Conservation (phyloP, 2,797 vertebrate species). For the Eulemur mongoz region DNA sequence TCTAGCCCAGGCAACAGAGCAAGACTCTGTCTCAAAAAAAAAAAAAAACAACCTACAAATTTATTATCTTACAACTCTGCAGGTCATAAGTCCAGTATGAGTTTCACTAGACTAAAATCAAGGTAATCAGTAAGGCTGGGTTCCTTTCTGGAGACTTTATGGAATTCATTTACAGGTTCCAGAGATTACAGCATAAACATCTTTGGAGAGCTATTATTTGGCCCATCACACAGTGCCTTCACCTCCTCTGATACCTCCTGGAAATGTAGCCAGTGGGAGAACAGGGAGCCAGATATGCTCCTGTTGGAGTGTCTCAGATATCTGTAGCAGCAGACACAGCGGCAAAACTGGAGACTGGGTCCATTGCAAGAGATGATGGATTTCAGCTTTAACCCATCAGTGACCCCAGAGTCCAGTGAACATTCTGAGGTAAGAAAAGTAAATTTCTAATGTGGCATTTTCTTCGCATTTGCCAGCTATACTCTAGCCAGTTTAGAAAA, state of each 20-base stretch:
- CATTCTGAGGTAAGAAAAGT: neutral
- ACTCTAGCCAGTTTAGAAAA: neutral
- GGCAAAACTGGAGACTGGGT: neutral
- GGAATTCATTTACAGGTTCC: neutral
- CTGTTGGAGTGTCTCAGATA: neutral
- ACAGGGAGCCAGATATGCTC: neutral
- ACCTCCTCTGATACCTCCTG: neutral
- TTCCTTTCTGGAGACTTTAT: neutral
- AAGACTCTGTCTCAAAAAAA: no score
- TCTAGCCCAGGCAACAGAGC: no score
- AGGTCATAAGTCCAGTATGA: neutral
- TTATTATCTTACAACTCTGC: neutral
- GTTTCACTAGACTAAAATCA: neutral
- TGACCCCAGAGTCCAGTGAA: neutral
- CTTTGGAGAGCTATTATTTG: neutral
- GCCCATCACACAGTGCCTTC: neutral
- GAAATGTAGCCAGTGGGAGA: neutral
- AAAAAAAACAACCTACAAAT: no score
- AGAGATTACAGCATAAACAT: neutral
- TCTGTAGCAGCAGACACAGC: neutral
- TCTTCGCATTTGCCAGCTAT: neutral
- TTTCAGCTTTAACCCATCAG: neutral
- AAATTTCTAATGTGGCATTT: neutral
- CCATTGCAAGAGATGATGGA: neutral
- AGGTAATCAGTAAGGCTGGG: neutral